Percentiles rank a stretch among this genome's conserved stretches.
These are phyloP conservation scores for Parazoanthus atlanticus DNA, from an alignment of 92 coral and sea anemone genomes.

Conservation along the genomic window DNA sequence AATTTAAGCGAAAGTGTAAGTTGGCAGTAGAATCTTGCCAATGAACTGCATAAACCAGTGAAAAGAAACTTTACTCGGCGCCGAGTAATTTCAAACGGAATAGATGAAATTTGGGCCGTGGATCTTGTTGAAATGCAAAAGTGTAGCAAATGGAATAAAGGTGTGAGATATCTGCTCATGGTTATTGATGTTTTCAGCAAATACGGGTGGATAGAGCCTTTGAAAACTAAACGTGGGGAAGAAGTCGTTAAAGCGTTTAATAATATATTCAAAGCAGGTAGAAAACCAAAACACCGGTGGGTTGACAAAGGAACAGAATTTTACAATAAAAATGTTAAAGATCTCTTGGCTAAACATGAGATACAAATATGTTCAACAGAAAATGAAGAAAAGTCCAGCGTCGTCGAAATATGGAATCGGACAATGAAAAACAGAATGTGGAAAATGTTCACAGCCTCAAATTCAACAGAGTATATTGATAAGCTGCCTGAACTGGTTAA, in stretches of 20 bases:
- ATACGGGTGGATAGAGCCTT: neutral
- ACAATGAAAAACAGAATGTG: neutral
- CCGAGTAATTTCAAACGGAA: neutral
- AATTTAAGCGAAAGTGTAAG: too few species aligned
- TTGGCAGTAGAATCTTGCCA: neutral
- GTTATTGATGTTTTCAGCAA: neutral
- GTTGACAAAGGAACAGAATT: neutral
- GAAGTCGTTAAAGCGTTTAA: neutral
- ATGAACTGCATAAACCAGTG: neutral
- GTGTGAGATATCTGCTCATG: neutral
- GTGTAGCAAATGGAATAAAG: neutral
- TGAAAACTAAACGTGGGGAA: neutral
- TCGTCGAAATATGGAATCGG: neutral
- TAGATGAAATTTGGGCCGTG: neutral
- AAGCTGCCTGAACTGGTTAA: too few species aligned
- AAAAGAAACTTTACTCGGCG: neutral
- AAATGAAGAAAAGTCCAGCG: neutral
- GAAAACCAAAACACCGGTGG: neutral
- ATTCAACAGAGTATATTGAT: neutral
- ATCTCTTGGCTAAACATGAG: neutral
- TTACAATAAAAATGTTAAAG: neutral
- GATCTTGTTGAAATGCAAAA: neutral
- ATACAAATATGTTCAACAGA: neutral
- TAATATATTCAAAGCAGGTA: neutral
- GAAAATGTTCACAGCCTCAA: neutral